Base-by-base conservation (phyloP, 1,140 invertebrate genomes). In the Cheumatopsyche charites region DNA sequence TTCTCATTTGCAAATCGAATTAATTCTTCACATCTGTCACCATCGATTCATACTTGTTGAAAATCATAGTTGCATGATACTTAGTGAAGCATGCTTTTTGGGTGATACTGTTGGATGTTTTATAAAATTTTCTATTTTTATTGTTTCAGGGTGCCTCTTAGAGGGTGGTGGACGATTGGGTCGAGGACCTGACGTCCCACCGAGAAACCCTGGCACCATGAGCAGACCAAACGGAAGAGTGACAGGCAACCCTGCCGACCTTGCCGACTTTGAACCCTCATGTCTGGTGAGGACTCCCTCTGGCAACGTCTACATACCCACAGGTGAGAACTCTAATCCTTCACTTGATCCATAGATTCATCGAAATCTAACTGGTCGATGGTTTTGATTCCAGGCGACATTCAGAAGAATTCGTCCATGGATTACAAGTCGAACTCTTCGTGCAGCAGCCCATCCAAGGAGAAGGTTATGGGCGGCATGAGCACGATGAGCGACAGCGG, bases 281-380 rank as follows among this genome's bases (percentile, higher is more conserved):
- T 96, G 93, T 84, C 88, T 96, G 77, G 93, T 95, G 77, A 89
- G 94, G 81, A 95, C 93, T 67, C 90, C 93, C 75, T 94, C 93
- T 73, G 94, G 94, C 79, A 95, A 94, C 86, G 93, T 95, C 80
- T 96, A 95, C 86, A 93, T 95, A 88, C 93, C 93, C 83, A 90
- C 91, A 85, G 91, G 92, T 90, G 86, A 86, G 61, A n/a, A n/a
- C n/a, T n/a, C 9, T 36, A 36, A 36, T 36, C 3, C 9, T 36
- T 17, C 23, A 47, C 21, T n/a, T n/a, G n/a, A n/a, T n/a, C n/a
- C n/a, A n/a, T n/a, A n/a, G n/a, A n/a, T n/a, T n/a, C n/a, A n/a
- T n/a, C n/a, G n/a, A n/a, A n/a, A n/a, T n/a, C n/a, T n/a, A n/a
- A n/a, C n/a, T n/a, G 9, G 9, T 36, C 67, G 49, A 75, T 68